Conservation (phyloP, 1,140 invertebrate species). For the Choristoneura fumiferana region DNA sequence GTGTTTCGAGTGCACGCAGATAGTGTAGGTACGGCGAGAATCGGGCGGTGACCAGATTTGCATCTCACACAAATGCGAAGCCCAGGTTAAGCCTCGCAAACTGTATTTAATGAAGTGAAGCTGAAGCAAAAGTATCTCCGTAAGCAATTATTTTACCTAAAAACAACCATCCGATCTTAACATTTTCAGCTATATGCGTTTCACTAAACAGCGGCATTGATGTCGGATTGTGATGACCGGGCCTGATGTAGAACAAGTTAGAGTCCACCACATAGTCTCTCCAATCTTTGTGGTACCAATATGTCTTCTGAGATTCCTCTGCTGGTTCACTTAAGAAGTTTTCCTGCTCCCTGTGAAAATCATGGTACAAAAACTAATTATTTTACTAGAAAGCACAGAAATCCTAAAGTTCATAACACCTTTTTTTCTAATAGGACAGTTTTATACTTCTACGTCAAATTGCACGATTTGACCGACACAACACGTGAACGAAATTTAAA, state of each 20-base stretch:
- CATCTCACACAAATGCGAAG: too few relatives aligned
- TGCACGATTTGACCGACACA: too few relatives aligned
- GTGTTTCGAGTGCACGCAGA: too few relatives aligned
- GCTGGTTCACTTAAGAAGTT: slow-evolving; percentile 61
- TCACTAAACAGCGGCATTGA: slow-evolving; percentile 82
- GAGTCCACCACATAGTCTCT: slow-evolving; percentile 89
- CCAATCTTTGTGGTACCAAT: slow-evolving; percentile 90
- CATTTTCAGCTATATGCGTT: slow-evolving; percentile 79
- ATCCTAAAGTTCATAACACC: too few relatives aligned
- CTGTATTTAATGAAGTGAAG: too few relatives aligned
- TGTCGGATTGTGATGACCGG: slow-evolving; percentile 89
- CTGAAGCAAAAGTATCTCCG: too few relatives aligned
- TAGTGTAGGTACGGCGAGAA: too few relatives aligned
- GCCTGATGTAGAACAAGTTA: slow-evolving; percentile 84
- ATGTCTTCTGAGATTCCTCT: slow-evolving; percentile 78
- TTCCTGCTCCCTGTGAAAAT: slow-evolving; percentile 58
- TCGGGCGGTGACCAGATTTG: slow-evolving; percentile 2
- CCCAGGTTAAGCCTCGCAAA: too few relatives aligned
- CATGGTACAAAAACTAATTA: slow-evolving; percentile 11
- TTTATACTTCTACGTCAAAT: too few relatives aligned
- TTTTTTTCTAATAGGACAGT: too few relatives aligned
- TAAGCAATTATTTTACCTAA: slow-evolving; percentile 60
- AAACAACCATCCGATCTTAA: slow-evolving; percentile 79
- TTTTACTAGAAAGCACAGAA: too few relatives aligned
- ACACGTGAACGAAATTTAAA: too few relatives aligned